Conservation (phyloP, 1,140 invertebrate genomes). For the Hyles vespertilio region DNA sequence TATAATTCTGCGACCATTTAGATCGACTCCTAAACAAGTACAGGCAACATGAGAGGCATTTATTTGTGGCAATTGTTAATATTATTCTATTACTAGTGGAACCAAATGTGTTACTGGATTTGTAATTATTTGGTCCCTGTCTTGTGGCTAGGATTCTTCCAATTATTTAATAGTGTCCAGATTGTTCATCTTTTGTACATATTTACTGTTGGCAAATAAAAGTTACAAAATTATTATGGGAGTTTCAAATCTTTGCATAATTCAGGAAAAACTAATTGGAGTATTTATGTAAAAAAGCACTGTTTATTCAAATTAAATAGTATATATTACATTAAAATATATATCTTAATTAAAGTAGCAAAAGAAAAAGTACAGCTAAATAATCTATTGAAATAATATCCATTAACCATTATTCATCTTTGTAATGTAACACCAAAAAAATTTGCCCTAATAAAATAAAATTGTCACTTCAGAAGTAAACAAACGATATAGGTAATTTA, state of each 20-base stretch:
- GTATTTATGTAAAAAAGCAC: slow-evolving; percentile 60
- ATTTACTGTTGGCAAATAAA: slow-evolving; percentile 50
- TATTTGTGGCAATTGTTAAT: slow-evolving; percentile 26
- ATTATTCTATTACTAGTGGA: slow-evolving; percentile 24
- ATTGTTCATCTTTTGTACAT: slow-evolving; percentile 35
- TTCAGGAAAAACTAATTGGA: slow-evolving; percentile 5
- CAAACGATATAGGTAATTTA: slow-evolving; percentile 36
- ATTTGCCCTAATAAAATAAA: slow-evolving; percentile 49
- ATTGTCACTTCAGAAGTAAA: slow-evolving; percentile 41
- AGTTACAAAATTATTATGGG: slow-evolving; percentile 13
- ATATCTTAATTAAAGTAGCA: slow-evolving; percentile 73
- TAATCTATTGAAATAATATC: slow-evolving; percentile 69
- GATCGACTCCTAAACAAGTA: slow-evolving; percentile 37
- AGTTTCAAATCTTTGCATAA: slow-evolving; percentile 2
- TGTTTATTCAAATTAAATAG: slow-evolving; percentile 75
- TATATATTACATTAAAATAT: slow-evolving; percentile 76
- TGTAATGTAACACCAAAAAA: slow-evolving; percentile 53
- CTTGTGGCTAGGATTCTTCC: slow-evolving; percentile 27
- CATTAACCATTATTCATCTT: slow-evolving; percentile 53
- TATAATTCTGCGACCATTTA: slow-evolving; percentile 45
- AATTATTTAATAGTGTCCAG: slow-evolving; percentile 20
- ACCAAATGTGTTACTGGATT: slow-evolving; percentile 38
- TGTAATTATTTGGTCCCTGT: slow-evolving; percentile 38
- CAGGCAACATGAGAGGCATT: slow-evolving; percentile 54
- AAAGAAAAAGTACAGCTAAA: slow-evolving; percentile 71